These are phyloP conservation scores for Triplophysa tibetana DNA, from an alignment of 2,113 vertebrate genomes.

Conservation along the genomic window DNA sequence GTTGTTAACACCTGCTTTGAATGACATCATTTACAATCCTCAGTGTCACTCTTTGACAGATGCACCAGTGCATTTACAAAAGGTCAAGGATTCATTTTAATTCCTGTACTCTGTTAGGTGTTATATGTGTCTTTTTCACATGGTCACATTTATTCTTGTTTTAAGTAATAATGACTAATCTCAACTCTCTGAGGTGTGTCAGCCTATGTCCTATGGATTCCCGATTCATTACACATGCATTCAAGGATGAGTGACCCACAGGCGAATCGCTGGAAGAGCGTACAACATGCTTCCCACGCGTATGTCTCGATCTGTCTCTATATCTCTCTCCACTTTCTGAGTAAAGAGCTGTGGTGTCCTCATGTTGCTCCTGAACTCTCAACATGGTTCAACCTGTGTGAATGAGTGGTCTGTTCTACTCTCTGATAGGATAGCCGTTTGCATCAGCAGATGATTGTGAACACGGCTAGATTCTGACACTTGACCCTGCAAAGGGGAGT, in stretches of 20 bases:
- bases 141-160: background rate
- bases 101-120: background rate
- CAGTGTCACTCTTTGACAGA: too few relatives aligned
- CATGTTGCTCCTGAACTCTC: background rate
- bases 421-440: background rate
- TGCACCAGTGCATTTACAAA: background rate
- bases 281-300: background rate
- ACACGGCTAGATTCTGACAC: background rate
- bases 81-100: background rate
- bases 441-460: background rate
- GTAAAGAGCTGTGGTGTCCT: background rate
- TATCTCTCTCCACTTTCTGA: too few relatives aligned
- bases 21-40: background rate
- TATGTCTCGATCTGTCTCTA: background rate
- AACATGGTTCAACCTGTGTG: background rate
- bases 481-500: background rate
- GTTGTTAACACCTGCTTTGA: background rate
- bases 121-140: background rate
- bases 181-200: slow-evolving; percentile 4
- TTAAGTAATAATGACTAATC: slow-evolving; percentile 3
- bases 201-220: background rate
- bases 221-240: background rate
- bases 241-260: slow-evolving; percentile 9
- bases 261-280: background rate
- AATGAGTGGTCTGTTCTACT: background rate